Base-by-base conservation (phyloP, 2,797 vertebrate species). In the Arrhamphus sclerolepis region DNA sequence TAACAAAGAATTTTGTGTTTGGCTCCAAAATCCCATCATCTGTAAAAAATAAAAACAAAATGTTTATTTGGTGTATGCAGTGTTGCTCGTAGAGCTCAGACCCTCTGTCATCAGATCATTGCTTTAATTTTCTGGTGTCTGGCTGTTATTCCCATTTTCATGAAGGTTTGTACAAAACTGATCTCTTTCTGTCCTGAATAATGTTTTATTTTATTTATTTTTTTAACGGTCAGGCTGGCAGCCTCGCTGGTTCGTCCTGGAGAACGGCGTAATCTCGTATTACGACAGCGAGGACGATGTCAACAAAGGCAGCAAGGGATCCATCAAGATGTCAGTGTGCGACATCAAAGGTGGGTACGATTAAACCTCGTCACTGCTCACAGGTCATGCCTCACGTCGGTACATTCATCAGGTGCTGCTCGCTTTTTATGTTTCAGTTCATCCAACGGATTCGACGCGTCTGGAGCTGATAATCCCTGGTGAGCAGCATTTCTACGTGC, bases 301-400 rank as follows among this genome's bases (percentile, higher is more conserved):
- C 22, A 94, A 94, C 49, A 98, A 98, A 93, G 96, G 97, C 66
- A 97, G 97, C 85, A 98, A 98, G 93, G 97, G 97, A 79, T 98
- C 96, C 81, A 97, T 98, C 90, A 98, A 98, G 90, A 98, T 98
- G 96, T 95, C 96, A 1, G 96, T 98, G 47, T 98, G 96, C 87
- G 96, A 98, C 86, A 98, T 98, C 66, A 98, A 98, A 96, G 96
- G 97, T 98, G 18, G 65, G 71, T 19, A 2, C 0, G 3, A 4
- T 0, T 6, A 0, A 14, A 10, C 16, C 21, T 53, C 42, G 0
- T 6, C 7, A 1, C 7, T 40, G n/a, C 43, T 34, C 14, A 0
- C 10, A 46, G 9, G 2, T 0, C 6, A 7, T 10, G 4, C 14
- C 1, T 4, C 40, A 47, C 14, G n/a, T 40, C 14, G 47, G 56